Base-by-base conservation (phyloP, 2,888 invertebrate species). In the Netelia fuscicornis region DNA sequence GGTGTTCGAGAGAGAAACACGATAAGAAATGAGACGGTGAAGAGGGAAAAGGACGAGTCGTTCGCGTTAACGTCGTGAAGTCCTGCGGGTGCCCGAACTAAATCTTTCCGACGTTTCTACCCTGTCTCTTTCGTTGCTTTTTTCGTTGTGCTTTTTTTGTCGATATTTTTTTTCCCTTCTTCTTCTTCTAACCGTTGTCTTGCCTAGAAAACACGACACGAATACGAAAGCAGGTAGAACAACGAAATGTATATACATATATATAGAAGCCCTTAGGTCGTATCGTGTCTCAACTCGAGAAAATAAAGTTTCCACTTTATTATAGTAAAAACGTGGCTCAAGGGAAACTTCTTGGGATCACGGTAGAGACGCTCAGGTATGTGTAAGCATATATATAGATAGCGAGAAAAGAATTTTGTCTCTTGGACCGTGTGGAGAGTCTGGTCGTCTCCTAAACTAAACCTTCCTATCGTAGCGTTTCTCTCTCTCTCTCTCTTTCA, bases 301-400 rank as follows among this genome's bases (percentile, higher is more conserved):
- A 90, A 90, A 91, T 91, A 91, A 91, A 90, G 87, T 90, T 91
- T 91, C 90, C 89, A 90, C 86, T 91, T 91, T 91, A 91, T 90
- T 89, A 87, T 86, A 84, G 84, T 85, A 81, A 81, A 80, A 86
- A 83, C 78, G 79, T 78, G 83, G 60, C 54, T 44, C 67, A 58
- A 71, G 75, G 82, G 75, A 85, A 86, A 79, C 68, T 84, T 84
- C 84, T 70, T 13, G 58, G 74, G 84, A 83, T 80, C 64, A 10
- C 67, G 67, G 74, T 42, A 68, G 52, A 42, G 52, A 76, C 17
- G 44, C 62, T 48, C 77, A 85, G 82, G 78, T 79, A 74, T 74
- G 52, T 64, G 42, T 72, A 52, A 67, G 11, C 58, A n/a, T 60
- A 30, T 60, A 64, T 54, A 11, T 11, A 48, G 44, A 62, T 60